A percentile compares a stretch with the other conserved stretches of the same genome.
These are phyloP conservation scores for Cydia strobilella DNA, from an alignment of 1,140 invertebrate genomes.

Conservation along the genomic window DNA sequence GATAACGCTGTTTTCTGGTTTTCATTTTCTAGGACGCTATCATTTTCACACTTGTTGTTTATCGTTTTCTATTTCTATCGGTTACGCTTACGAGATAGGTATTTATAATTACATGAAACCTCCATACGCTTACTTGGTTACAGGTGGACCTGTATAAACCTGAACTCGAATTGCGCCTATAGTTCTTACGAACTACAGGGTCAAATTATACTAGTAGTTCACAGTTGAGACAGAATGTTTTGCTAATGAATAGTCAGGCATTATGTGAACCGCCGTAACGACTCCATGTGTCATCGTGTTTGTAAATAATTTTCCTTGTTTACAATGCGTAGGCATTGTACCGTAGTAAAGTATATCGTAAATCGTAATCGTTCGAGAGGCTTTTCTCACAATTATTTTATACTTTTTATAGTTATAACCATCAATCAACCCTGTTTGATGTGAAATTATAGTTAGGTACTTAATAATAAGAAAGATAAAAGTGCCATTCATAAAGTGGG, in stretches of 20 bases:
- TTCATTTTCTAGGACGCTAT: conserved; percentile 14
- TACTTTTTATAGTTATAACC: too few species aligned
- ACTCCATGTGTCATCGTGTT: not conserved
- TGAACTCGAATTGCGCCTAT: not conserved
- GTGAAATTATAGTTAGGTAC: too few species aligned
- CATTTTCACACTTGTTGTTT: conserved; percentile 25
- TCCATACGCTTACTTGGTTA: not conserved
- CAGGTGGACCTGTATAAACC: not conserved
- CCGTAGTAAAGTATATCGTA: conserved; percentile 1
- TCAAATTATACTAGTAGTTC: not conserved
- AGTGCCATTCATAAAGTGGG: too few species aligned
- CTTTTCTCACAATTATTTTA: not conserved
- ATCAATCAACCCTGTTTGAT: too few species aligned
- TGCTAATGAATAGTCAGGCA: not conserved
- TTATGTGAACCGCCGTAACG: conserved; percentile 2
- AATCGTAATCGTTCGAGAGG: not conserved
- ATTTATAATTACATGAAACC: not conserved
- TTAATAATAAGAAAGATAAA: too few species aligned
- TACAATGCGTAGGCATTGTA: not conserved
- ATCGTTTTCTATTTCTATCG: conserved; percentile 3
- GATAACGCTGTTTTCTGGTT: conserved; percentile 2
- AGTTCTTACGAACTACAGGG: not conserved
- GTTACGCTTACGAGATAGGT: conserved; percentile 1
- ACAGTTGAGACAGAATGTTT: not conserved
- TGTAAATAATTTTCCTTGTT: conserved; percentile 1